These are phyloP conservation scores for Acrobasis suavella DNA, from an alignment of 2,888 invertebrate species.

Conservation along the genomic window DNA sequence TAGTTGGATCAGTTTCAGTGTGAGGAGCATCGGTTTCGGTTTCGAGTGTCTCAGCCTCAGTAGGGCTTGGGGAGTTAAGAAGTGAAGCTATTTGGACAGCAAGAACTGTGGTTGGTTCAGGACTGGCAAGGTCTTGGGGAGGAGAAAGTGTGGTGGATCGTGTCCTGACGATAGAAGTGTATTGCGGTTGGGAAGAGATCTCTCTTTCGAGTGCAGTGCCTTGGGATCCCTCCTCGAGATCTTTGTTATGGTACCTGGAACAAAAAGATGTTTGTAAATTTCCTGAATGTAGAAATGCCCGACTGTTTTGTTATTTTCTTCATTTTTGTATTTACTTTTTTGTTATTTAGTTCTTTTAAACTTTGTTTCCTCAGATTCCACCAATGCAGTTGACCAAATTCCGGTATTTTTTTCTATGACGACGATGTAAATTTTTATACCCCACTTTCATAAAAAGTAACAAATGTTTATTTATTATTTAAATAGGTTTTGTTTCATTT, in stretches of 20 bases:
- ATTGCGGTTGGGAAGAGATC: constrained; percentile 71
- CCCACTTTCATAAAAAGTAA: too few species aligned
- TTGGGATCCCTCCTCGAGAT: constrained; percentile 57
- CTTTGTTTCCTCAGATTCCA: too few species aligned
- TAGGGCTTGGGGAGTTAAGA: constrained; percentile 58
- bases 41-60: constrained; percentile 28
- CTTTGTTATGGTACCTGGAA: constrained; percentile 58
- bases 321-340: too few species aligned
- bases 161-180: constrained; percentile 64
- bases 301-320: too few species aligned
- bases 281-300: too few species aligned
- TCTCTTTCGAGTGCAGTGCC: constrained; percentile 69
- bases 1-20: constrained; percentile 46
- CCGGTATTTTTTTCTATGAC: too few species aligned
- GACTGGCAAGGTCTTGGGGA: constrained; percentile 44
- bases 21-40: constrained; percentile 45
- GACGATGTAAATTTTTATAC: too few species aligned
- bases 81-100: constrained; percentile 75
- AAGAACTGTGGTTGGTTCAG: constrained; percentile 71
- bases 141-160: constrained; percentile 59
- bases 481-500: too few species aligned
- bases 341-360: too few species aligned
- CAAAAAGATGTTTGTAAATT: constrained; percentile 9
- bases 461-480: too few species aligned
- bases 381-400: too few species aligned